Evolutionary conservation across 2,797 vertebrate species (phyloP), one percentile per base, ranked within the genome.

Genomic region (Peromyscus melanophrys): DNA sequence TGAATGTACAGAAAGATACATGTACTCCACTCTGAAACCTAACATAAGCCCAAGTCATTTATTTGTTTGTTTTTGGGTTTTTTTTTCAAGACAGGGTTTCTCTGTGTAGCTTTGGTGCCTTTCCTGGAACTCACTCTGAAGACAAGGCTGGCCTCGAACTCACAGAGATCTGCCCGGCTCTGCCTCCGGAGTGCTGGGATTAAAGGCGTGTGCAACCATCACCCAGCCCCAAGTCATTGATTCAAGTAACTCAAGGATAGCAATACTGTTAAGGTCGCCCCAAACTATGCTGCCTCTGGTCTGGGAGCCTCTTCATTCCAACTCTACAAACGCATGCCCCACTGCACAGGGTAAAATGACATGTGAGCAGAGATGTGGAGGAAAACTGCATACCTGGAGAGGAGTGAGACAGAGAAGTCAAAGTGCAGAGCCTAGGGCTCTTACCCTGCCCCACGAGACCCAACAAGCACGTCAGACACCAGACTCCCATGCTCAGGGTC

Each of bases 401-500:
- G 17, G 11, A 10, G 27, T 69, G 0, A 59, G 31, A 11, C 8
- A 52, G 16, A 61, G 29, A 40, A 13, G 9, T 27, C 40, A 27
- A 49, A 52, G 11, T 0, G 9, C 55, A 65, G 73, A 27, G 16
- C 55, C 43, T 9, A 4, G 6, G 1, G 63, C 31, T 8, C 4
- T 65, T 7, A 2, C 6, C 34, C 29, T 0, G 2, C 12, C 73
- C 81, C 34, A 1, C 16, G 29, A 25, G 23, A 46, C 43, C 34
- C 55, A 52, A 27, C 63, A 37, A n/a, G 13, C 65, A 46, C 11
- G 90, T 5, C n/a, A 27, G 69, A 31, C n/a, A 21, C 4, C 25
- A 40, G 90, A 34, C 63, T 57, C 76, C 37, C 55, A 27, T 27
- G 37, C 59, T 4, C 2, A 2, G 27, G 43, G 29, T 91, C 98